A percentile compares a stretch with the other conserved stretches of the same genome.
phyloP scores from a whole-genome alignment of 2,888 invertebrate species.

The Archaeoteleia sp. region DNA sequence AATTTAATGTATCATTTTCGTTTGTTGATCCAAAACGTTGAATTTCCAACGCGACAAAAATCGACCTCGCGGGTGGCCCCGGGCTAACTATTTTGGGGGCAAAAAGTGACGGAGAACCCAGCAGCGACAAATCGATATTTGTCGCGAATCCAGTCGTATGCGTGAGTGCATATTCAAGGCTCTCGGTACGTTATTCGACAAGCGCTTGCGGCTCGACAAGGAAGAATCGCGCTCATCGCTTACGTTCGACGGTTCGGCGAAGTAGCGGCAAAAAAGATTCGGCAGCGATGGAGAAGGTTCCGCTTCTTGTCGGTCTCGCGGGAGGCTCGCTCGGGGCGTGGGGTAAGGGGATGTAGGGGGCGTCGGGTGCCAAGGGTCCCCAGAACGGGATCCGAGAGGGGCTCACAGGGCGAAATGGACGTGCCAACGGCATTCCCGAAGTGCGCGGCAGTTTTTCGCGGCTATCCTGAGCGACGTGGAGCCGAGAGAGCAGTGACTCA shows the following conservation, averaged over 20 bases:
- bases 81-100: no score
- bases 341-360: conserved; percentile 39
- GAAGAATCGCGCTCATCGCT: conserved; percentile 27
- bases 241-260: conserved; percentile 54
- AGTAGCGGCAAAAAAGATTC: conserved; percentile 43
- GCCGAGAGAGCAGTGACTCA: conserved; percentile 64
- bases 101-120: no score
- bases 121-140: no score
- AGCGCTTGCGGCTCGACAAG: conserved; percentile 5
- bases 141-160: no score
- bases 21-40: no score
- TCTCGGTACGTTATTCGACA: not conserved
- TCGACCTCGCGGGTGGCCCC: no score
- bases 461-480: conserved; percentile 54
- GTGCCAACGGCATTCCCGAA: conserved; percentile 72
- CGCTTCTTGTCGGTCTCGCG: conserved; percentile 61
- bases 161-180: not conserved
- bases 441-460: conserved; percentile 68
- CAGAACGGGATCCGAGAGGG: conserved; percentile 60
- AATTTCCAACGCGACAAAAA: no score
- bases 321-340: conserved; percentile 12
- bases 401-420: conserved; percentile 59
- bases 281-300: conserved; percentile 49
- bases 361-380: conserved; percentile 14
- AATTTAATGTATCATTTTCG: no score